phyloP scores from a whole-genome alignment of 2,113 vertebrate genomes.

The Cochlearius cochlearius region DNA sequence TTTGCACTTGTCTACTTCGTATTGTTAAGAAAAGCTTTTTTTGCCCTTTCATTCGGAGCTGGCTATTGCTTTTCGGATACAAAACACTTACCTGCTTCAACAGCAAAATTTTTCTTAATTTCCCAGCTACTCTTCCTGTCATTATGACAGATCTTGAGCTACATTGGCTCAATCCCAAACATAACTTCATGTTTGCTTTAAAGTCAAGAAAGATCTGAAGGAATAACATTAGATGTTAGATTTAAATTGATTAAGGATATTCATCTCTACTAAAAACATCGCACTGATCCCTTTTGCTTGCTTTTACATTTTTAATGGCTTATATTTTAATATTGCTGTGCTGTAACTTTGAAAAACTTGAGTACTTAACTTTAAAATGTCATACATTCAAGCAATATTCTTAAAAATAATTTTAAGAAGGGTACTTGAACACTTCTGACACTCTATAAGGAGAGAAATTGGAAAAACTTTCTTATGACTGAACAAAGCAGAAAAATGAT shows the following conservation, averaged over 20 bases:
- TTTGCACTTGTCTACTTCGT: not conserved
- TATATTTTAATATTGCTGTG: not conserved
- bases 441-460: not conserved
- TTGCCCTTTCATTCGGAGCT: not conserved
- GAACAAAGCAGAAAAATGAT: not conserved
- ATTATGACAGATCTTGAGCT: not conserved
- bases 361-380: not conserved
- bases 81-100: not conserved
- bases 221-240: not conserved
- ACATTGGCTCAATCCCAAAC: not conserved
- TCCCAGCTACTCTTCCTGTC: not conserved
- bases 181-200: not conserved
- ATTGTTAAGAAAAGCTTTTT: not conserved
- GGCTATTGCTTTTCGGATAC: not conserved
- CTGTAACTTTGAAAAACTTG: not conserved
- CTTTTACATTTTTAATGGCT: not conserved
- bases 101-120: conserved; percentile 24
- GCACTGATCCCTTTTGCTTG: not conserved
- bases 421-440: not conserved
- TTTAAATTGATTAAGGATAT: not conserved
- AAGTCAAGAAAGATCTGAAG: not conserved
- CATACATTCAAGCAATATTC: not conserved
- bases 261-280: not conserved
- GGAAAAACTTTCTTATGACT: not conserved
- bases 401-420: not conserved